These are phyloP conservation scores for Sericinus montela DNA, from an alignment of 2,888 invertebrate genomes.

Conservation along the genomic window DNA sequence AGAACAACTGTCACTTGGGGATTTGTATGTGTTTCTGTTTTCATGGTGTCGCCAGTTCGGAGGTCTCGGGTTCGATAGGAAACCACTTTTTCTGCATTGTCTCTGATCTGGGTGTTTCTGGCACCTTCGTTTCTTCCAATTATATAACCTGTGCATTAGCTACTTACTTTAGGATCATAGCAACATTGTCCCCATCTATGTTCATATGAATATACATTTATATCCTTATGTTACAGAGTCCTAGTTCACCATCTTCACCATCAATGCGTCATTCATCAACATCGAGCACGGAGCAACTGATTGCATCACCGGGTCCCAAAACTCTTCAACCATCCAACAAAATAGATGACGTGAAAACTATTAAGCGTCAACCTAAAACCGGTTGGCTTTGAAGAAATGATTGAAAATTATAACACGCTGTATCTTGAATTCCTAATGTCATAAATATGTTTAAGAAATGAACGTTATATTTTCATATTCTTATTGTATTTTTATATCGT, in stretches of 20 bases:
- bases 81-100: too few species aligned
- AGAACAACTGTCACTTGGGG: too few species aligned
- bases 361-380: slow-evolving; percentile 77
- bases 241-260: slow-evolving; percentile 3
- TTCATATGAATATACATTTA: too few species aligned
- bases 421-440: neutral
- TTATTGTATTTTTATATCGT: neutral
- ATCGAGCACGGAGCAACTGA: slow-evolving; percentile 75
- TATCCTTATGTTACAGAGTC: neutral
- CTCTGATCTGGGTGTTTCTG: too few species aligned
- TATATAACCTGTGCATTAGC: too few species aligned
- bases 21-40: too few species aligned
- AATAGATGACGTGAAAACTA: slow-evolving; percentile 75
- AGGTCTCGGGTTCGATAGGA: too few species aligned
- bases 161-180: too few species aligned
- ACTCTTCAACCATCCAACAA: slow-evolving; percentile 60
- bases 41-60: too few species aligned
- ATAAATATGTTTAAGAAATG: neutral
- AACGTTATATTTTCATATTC: neutral
- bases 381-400: slow-evolving; percentile 75
- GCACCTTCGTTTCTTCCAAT: too few species aligned
- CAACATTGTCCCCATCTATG: too few species aligned
- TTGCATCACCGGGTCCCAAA: slow-evolving; percentile 61
- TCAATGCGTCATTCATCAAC: slow-evolving; percentile 44
- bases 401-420: neutral